Evolutionary conservation across 1,140 invertebrate species (phyloP), one percentile per base, ranked within the genome.

Genomic region (Dolichoris vasculosae): DNA sequence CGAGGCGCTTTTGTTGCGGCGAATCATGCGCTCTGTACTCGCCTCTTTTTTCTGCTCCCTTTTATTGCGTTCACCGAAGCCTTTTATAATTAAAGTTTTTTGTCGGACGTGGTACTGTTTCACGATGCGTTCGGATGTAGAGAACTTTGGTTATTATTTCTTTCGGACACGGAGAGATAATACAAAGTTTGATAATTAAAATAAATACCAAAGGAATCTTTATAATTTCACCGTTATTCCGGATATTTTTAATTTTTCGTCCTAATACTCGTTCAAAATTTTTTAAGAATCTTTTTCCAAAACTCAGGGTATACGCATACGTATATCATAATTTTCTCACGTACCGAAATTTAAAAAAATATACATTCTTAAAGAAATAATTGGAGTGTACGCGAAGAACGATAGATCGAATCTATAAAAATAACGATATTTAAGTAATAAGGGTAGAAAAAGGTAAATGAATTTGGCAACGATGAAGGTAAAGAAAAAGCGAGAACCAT

Each of bases 41-140:
- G 13, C 15, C 48, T 48, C 15, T 63, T 77, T 51, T 63, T 32
- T 38, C n/a, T 20, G 7, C 15, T 78, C 32, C 46, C 76, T 59
- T 78, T 78, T 59, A 78, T 32, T 78, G 63, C 40, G 8, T 48
- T 69, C 64, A 35, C 63, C 59, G 40, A 81, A 81, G 43, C 43
- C 79, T 69, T 81, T 69, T 81, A 69, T 69, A 69, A 69, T 81
- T 81, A 81, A 48, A 81, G 38, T 69, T 81, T 69, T 80, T 69
- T 46, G 6, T 63, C 35, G 77, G 55, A 32, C 13, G 32, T 67
- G 26, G 26, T 46, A 26, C n/a, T 32, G 63, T 81, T 48, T 32
- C 3, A 40, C 59, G 13, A n/a, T 46, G 63, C 38, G 63, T 35
- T 81, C 15, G 8, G 46, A 77, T 55, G 75, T 51, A 55, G 8